phyloP scores from a whole-genome alignment of 2,888 invertebrate genomes.

The Dynastes hyllus region DNA sequence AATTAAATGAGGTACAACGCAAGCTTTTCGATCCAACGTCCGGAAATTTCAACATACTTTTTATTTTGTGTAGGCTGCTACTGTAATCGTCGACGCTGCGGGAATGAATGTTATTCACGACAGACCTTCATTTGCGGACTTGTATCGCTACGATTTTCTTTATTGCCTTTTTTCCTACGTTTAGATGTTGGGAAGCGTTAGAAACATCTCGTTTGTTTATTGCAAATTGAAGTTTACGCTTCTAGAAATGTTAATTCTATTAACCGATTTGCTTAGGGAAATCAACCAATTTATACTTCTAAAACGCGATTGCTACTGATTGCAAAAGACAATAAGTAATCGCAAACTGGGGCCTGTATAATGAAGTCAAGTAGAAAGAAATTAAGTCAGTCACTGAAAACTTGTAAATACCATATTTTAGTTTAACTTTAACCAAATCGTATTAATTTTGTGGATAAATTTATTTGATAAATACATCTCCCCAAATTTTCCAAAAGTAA shows the following conservation, averaged over 20 bases:
- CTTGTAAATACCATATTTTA: too few relatives aligned
- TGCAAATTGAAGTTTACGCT: background rate
- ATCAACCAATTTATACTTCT: too few relatives aligned
- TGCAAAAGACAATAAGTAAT: too few relatives aligned
- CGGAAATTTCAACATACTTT: background rate
- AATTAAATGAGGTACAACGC: background rate
- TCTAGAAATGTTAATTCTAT: background rate
- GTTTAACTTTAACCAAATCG: too few relatives aligned
- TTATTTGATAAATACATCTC: too few relatives aligned
- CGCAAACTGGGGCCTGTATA: too few relatives aligned
- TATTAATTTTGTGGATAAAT: too few relatives aligned
- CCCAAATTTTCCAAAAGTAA: too few relatives aligned
- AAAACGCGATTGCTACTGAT: too few relatives aligned
- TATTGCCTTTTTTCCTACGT: background rate
- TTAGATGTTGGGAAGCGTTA: background rate
- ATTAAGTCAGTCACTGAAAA: too few relatives aligned
- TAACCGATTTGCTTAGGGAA: background rate
- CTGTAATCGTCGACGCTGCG: background rate
- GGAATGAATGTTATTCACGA: constrained; percentile 3
- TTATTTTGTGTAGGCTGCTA: background rate
- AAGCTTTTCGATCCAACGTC: background rate
- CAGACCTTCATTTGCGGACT: background rate
- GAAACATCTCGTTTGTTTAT: background rate
- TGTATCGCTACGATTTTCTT: background rate
- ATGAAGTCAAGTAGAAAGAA: too few relatives aligned